Percentiles rank a stretch among this genome's conserved stretches.
Evolutionary conservation across 1,140 invertebrate genomes (phyloP).

Genomic region (Macrosteles quadrilineatus): DNA sequence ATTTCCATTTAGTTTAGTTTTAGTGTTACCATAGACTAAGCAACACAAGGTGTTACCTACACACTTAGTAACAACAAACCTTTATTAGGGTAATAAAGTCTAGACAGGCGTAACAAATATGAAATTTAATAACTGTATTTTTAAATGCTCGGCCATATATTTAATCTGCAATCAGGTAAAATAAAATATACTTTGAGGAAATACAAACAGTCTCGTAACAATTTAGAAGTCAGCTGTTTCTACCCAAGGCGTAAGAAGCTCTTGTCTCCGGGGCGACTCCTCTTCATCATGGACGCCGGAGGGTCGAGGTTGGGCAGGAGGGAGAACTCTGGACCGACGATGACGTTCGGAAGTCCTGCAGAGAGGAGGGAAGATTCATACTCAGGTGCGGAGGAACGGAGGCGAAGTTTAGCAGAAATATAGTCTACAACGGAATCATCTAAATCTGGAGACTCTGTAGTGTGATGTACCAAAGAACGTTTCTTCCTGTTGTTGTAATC

Average conservation of each 20-base stretch:
- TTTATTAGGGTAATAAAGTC: neutral
- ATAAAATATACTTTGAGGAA: neutral
- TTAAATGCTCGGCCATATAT: conserved; percentile 3
- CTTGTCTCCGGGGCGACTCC: neutral
- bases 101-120: conserved; percentile 12
- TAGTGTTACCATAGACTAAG: too few relatives aligned
- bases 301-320: conserved; percentile 24
- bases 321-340: conserved; percentile 32
- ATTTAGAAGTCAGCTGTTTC: neutral
- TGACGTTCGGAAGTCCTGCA: conserved; percentile 28
- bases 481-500: conserved; percentile 8
- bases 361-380: conserved; percentile 13
- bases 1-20: too few relatives aligned
- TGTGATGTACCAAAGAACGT: neutral
- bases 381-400: neutral
- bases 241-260: conserved; percentile 26
- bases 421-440: neutral
- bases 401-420: neutral
- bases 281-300: conserved; percentile 1
- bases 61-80: too few relatives aligned
- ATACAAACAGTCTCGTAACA: conserved; percentile 5
- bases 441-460: neutral
- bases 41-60: too few relatives aligned
- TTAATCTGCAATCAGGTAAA: conserved; percentile 14
- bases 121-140: conserved; percentile 17